A percentile compares a stretch with the other conserved stretches of the same genome.
Evolutionary conservation across 2,797 vertebrate genomes (phyloP).

Genomic region (Orientallactaga sibirica): DNA sequence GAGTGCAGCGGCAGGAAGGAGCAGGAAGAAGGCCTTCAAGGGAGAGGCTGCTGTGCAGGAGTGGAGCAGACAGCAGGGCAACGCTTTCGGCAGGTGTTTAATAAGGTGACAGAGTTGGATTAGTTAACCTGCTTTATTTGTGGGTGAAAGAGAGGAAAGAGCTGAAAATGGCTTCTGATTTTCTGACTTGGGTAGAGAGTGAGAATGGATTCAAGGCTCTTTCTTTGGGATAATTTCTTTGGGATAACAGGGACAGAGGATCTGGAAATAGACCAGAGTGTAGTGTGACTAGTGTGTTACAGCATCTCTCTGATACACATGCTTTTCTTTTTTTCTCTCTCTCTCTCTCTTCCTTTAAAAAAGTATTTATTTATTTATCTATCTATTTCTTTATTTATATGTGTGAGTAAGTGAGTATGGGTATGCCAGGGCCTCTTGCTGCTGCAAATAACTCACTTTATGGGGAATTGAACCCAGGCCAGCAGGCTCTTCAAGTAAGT

Average conservation of each 20-base stretch:
- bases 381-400: too few species aligned
- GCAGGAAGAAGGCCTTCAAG: not conserved
- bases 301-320: too few species aligned
- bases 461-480: too few species aligned
- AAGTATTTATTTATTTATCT: too few species aligned
- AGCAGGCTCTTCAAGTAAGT: too few species aligned
- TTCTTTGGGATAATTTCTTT: not conserved
- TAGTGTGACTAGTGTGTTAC: not conserved
- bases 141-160: not conserved
- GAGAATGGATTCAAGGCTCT: not conserved
- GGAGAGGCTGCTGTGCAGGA: not conserved
- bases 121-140: not conserved
- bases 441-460: too few species aligned
- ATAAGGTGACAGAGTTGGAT: not conserved
- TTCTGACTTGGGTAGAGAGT: not conserved
- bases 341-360: too few species aligned
- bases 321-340: not conserved
- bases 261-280: not conserved
- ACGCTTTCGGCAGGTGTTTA: not conserved
- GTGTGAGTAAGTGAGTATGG: too few species aligned
- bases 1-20: not conserved
- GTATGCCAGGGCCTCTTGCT: too few species aligned
- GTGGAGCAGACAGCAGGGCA: not conserved
- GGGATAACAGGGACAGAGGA: not conserved
- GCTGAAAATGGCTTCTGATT: not conserved